Conservation (phyloP, 92 coral and sea anemone species). For the Plumapathes pennacea region DNA sequence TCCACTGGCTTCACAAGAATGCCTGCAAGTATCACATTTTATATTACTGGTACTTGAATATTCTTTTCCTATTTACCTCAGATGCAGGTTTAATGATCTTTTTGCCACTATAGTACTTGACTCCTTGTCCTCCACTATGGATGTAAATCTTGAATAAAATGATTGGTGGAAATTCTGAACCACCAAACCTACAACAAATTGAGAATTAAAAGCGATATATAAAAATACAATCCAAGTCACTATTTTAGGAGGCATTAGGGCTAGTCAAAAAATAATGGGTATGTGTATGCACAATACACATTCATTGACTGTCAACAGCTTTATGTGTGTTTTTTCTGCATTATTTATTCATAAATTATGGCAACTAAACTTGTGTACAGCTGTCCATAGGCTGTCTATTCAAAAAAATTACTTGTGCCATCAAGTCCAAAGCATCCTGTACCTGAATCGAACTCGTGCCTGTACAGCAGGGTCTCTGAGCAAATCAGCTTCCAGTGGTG, state of each 20-base stretch:
- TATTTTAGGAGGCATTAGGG: too few relatives aligned
- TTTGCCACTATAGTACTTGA: slow-evolving; percentile 93
- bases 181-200: slow-evolving; percentile 80
- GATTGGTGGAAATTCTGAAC: slow-evolving; percentile 93
- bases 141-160: slow-evolving; percentile 91
- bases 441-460: slow-evolving; percentile 96
- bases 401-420: too few relatives aligned
- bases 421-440: too few relatives aligned
- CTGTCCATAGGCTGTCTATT: neutral
- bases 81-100: slow-evolving; percentile 86
- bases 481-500: slow-evolving; percentile 93
- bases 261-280: too few relatives aligned
- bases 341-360: neutral
- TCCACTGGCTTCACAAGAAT: too few relatives aligned
- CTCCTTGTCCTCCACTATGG: slow-evolving; percentile 89
- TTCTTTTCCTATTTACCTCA: slow-evolving; percentile 51
- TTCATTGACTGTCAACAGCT: too few relatives aligned
- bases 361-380: neutral
- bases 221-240: neutral
- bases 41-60: too few relatives aligned
- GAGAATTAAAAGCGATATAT: neutral
- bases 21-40: too few relatives aligned
- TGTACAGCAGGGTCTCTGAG: slow-evolving; percentile 84
- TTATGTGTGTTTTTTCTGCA: neutral
- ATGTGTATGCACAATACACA: too few relatives aligned